phyloP scores from a whole-genome alignment of 2,888 invertebrate species.

The Dolichopus griseipennis region DNA sequence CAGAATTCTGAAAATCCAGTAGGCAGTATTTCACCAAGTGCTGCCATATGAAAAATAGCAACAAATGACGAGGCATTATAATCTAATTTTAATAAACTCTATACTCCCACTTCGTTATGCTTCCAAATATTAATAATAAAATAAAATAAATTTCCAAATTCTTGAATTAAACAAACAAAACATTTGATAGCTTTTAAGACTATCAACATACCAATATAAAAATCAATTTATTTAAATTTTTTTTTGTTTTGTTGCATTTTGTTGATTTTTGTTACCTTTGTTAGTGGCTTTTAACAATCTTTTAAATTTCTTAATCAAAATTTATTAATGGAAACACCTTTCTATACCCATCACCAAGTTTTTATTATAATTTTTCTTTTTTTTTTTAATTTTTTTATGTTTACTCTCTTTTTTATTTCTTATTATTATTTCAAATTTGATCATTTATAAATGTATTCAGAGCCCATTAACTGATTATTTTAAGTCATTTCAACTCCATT shows the following conservation, averaged over 20 bases:
- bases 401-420: not conserved
- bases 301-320: conserved; percentile 6
- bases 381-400: no score
- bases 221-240: not conserved
- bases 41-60: no score
- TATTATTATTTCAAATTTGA: not conserved
- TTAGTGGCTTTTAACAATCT: not conserved
- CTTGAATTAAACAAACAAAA: not conserved
- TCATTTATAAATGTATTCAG: not conserved
- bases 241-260: not conserved
- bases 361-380: no score
- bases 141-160: not conserved
- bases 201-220: not conserved
- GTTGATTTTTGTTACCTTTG: not conserved
- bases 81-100: no score
- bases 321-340: conserved; percentile 3
- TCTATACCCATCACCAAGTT: not conserved
- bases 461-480: not conserved
- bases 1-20: no score
- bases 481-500: not conserved
- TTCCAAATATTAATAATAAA: no score
- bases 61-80: no score
- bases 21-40: no score
- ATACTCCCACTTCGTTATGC: no score
- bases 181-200: conserved; percentile 1